These are phyloP conservation scores for Chrosomus eos DNA, from an alignment of 2,797 vertebrate genomes.

Conservation along the genomic window DNA sequence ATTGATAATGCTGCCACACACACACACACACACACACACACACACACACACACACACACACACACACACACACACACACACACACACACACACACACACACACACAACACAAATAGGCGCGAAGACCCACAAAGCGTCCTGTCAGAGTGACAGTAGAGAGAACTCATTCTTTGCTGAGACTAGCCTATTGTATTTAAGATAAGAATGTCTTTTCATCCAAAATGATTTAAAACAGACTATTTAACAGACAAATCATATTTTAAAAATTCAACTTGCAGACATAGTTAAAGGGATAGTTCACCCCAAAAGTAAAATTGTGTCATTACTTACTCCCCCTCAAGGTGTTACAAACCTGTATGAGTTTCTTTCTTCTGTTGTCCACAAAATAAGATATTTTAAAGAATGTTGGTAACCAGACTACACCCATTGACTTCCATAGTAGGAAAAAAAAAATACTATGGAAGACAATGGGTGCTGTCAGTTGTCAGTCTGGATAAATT, in stretches of 20 bases:
- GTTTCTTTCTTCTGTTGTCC: no score
- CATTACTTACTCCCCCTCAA: no score
- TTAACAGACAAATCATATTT: neutral
- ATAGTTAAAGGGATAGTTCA: no score
- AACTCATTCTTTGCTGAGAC: constrained; percentile 17
- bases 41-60: constrained; percentile 7
- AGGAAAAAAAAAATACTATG: no score
- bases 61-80: constrained; percentile 18
- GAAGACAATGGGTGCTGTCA: no score
- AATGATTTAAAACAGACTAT: neutral
- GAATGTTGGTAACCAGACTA: no score
- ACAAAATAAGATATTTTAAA: no score
- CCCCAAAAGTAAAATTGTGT: no score
- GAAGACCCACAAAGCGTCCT: constrained; percentile 42
- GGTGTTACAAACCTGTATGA: no score
- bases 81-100: neutral
- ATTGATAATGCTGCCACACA: constrained; percentile 78
- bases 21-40: neutral
- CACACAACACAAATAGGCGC: constrained; percentile 34
- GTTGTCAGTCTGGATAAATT: neutral
- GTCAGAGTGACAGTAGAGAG: constrained; percentile 16
- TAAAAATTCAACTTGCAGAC: no score
- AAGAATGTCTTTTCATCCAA: neutral
- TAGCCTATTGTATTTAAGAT: constrained; percentile 18
- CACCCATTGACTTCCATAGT: no score